Percentiles rank a stretch among this genome's conserved stretches.
Evolutionary conservation across 2,888 invertebrate genomes (phyloP).

Genomic region (Chalcis sispes): DNA sequence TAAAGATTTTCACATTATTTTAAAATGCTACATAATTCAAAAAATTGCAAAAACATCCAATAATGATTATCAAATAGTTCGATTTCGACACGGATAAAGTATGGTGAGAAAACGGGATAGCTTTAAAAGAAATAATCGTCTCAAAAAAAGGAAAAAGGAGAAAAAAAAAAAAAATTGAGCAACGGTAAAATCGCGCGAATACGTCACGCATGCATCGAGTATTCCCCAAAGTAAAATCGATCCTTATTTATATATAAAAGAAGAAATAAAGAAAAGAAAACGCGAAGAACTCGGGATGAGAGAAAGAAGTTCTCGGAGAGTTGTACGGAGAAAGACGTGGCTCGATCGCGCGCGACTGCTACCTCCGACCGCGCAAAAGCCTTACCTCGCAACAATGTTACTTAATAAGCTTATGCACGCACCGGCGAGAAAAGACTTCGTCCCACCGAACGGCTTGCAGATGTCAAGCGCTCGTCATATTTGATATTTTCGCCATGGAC

Average conservation of each 20-base stretch:
- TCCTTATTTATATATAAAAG: constrained; percentile 22
- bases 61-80: too few relatives aligned
- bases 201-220: not conserved
- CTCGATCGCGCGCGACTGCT: constrained; percentile 54
- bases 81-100: too few relatives aligned
- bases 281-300: not conserved
- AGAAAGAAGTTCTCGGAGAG: constrained; percentile 14
- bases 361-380: constrained; percentile 65
- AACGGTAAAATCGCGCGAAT: not conserved
- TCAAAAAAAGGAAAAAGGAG: too few relatives aligned
- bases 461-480: constrained; percentile 74
- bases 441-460: constrained; percentile 63
- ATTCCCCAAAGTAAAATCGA: constrained; percentile 56
- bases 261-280: constrained; percentile 33
- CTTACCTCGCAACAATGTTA: constrained; percentile 70
- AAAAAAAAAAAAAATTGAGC: too few relatives aligned
- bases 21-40: too few relatives aligned
- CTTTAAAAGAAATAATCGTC: not conserved
- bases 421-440: constrained; percentile 66
- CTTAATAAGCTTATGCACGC: constrained; percentile 75
- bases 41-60: too few relatives aligned
- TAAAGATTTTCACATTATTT: too few relatives aligned
- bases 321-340: constrained; percentile 1
- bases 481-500: constrained; percentile 68
- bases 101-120: not conserved